Evolutionary conservation across 2,113 vertebrate species (phyloP), one percentile per base, ranked within the genome.

Genomic region (Sylvia atricapilla): DNA sequence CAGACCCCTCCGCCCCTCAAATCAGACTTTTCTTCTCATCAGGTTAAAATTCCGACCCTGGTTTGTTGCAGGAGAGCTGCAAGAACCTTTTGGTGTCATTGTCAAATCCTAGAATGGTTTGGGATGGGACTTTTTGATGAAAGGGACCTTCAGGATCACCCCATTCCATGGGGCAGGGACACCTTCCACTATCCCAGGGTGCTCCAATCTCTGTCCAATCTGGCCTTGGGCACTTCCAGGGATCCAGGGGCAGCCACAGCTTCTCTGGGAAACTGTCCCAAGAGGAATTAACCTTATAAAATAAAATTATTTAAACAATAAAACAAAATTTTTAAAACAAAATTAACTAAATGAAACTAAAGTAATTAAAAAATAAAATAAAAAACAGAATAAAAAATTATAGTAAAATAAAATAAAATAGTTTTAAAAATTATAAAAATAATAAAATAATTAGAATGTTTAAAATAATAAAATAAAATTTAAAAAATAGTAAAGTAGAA

Each of bases 171-270:
- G 68, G 13, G 13, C 44, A 74, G 52, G 52, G 33, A 37, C 50
- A 67, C 4, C 8, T 67, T 0, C 60, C 60, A 21, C 37, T 0
- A 0, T 3, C 33, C 60, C 77, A 74, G 37, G 17, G 0, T 9
- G 22, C 2, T 59, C 68, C 53, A 58, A 50, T 5, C 10, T 19
- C 11, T 0, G 0, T 20, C 35, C 58, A 37, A 0, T 15, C 60
- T 59, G 68, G 18, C 37, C 44, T 37, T 28, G 60, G 46, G 0
- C 39, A 52, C 44, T 67, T 0, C 28, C 87, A 74, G 68, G 60
- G 23, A 46, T 67, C 39, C 55, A 77, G 22, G 31, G 3, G 8
- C 67, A 81, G 33, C 86, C 68, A 21, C 44, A 52, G 39, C 28
- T 30, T 0, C 23, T 41, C 28, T 67, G 52, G 19, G 53, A 39